Conservation (phyloP, 2,797 vertebrate species). For the Artibeus lituratus region DNA sequence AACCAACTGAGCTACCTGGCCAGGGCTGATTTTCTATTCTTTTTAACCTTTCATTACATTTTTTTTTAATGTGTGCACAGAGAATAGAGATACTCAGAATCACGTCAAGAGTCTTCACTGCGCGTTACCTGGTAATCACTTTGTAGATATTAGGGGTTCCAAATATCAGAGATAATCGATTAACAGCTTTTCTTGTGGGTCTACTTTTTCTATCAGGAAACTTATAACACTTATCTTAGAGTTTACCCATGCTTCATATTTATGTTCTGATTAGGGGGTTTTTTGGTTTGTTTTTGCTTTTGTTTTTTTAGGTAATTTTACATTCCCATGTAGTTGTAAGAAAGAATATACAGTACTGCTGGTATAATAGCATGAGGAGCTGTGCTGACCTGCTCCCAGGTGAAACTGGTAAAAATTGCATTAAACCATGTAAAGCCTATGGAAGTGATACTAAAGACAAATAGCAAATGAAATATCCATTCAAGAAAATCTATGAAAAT, state of each 20-base stretch:
- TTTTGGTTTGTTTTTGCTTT: not conserved
- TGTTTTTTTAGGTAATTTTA: not conserved
- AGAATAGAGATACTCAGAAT: not conserved
- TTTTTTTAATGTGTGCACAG: not conserved
- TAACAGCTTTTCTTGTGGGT: not conserved
- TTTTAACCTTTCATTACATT: not conserved
- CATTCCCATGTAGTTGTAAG: not conserved
- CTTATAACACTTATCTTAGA: not conserved
- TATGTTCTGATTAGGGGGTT: not conserved
- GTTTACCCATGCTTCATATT: not conserved
- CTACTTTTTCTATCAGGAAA: not conserved
- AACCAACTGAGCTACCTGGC: not conserved
- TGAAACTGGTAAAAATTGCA: not conserved
- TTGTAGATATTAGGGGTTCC: not conserved
- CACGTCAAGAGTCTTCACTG: not conserved
- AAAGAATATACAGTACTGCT: not conserved
- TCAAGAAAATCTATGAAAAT: not conserved
- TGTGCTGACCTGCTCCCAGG: not conserved
- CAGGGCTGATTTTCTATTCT: not conserved
- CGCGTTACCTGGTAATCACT: not conserved
- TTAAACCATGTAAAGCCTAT: not conserved
- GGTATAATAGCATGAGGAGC: not conserved
- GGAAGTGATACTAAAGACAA: not conserved
- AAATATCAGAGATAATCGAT: not conserved
- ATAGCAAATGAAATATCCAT: not conserved